A percentile compares a stretch with the other conserved stretches of the same genome.
Evolutionary conservation across 1,140 invertebrate species (phyloP).

Genomic region (Cotesia chilonis): DNA sequence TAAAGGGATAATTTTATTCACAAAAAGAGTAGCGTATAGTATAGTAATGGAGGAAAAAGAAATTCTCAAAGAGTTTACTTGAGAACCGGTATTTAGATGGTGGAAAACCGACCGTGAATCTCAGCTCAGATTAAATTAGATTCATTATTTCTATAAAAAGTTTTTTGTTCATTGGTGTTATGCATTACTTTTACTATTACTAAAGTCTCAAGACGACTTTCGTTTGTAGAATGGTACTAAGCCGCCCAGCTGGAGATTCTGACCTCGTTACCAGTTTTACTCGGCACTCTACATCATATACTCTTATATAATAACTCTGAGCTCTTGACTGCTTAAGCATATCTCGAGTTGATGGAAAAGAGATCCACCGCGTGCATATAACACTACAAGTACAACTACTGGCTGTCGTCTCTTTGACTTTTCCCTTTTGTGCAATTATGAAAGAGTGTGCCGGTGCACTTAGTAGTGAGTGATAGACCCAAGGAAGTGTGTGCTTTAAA

Average conservation of each 20-base stretch:
- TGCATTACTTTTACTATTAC: not conserved
- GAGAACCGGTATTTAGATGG: not conserved
- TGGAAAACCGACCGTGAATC: not conserved
- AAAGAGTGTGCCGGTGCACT: constrained; percentile 15
- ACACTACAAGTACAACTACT: too few relatives aligned
- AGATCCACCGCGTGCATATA: not conserved
- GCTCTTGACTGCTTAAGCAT: not conserved
- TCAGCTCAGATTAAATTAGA: not conserved
- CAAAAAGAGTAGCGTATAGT: too few relatives aligned
- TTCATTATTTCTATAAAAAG: too few relatives aligned
- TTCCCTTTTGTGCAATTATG: constrained; percentile 35
- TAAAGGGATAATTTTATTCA: too few relatives aligned
- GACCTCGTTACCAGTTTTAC: constrained; percentile 32
- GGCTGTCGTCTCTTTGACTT: constrained; percentile 27
- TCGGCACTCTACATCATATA: constrained; percentile 9
- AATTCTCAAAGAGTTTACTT: too few relatives aligned
- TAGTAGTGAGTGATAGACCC: not conserved
- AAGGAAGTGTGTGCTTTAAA: constrained; percentile 5
- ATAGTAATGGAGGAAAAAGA: too few relatives aligned
- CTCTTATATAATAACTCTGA: not conserved
- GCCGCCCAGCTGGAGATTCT: constrained; percentile 3
- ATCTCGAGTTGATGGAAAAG: constrained; percentile 3
- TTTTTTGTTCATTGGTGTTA: constrained; percentile 1
- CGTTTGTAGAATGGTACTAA: constrained; percentile 4
- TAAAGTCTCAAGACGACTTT: too few relatives aligned